Base-by-base conservation (phyloP, 1,140 invertebrate species). In the Conus ventricosus region DNA sequence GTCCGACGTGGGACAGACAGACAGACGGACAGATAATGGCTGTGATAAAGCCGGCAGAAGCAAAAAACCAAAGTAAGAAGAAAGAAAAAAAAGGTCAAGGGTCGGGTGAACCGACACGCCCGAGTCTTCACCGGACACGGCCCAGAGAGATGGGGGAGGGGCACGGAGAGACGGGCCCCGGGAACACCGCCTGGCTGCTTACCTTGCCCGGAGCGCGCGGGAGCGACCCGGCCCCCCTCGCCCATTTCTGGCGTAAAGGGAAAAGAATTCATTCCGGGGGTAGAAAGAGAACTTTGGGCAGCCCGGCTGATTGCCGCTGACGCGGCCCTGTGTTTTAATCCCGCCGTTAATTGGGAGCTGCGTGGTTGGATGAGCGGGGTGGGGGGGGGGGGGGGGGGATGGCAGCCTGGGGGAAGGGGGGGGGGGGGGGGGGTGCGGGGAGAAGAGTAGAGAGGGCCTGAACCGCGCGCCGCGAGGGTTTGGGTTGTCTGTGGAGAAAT, bases 201-300 rank as follows among this genome's bases (percentile, higher is more conserved):
- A 60, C 8, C 57, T 39, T 39, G 39, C 39, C 39, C 39, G 39
- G 39, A 39, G 39, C 39, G 39, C 39, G 39, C 39, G 39, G 39
- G 39, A 60, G 57, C 57, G 15, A 60, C 57, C 15, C 84, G 23
- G 6, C 23, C 57, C 23, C 17, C 23, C 51, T 13, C 84, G 63
- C 67, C 20, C 84, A 71, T 85, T 85, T 75, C 63, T 76, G 71
- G 84, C 25, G 84, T 85, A 85, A 85, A 85, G 75, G 60, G 75
- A 85, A 85, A 85, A 75, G 54, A 85, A 85, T 85, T 85, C 84
- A 85, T 85, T 85, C 75, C 84, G 25, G 84, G 57, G 63, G n/a
- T 27, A n/a, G 84, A n/a, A 85, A 53, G 53, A 75, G 63, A 76
- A 75, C 63, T 23, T 85, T 25, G 63, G 7, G 57, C 8, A 15